These are phyloP conservation scores for Dermochelys coriacea DNA, from an alignment of 2,797 vertebrate species.

Conservation along the genomic window DNA sequence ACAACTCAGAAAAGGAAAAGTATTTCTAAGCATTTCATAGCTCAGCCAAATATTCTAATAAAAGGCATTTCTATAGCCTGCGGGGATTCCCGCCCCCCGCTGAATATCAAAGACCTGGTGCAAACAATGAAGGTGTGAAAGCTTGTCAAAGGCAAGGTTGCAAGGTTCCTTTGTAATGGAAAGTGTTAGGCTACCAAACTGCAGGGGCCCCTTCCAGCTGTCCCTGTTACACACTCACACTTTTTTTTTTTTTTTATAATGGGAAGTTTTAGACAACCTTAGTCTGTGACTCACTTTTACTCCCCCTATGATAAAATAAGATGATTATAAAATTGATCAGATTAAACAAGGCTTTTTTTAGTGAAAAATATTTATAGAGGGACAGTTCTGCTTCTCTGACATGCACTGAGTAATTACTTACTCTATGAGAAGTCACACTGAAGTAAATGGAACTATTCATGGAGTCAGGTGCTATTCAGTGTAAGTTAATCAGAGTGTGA, in stretches of 20 bases:
- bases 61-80: background rate
- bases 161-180: background rate
- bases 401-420: background rate
- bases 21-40: background rate
- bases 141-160: background rate
- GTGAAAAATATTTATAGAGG: background rate
- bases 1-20: background rate
- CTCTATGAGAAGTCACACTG: background rate
- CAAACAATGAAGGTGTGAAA: background rate
- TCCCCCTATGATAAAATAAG: background rate
- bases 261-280: no score
- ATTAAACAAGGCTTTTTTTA: background rate
- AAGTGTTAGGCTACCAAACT: background rate
- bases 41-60: background rate
- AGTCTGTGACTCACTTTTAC: no score
- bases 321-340: background rate
- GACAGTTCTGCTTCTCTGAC: background rate
- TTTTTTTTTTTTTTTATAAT: no score
- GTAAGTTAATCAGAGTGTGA: background rate
- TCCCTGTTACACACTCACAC: background rate
- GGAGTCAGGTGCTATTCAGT: background rate
- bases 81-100: background rate
- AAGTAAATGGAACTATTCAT: background rate
- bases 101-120: background rate
- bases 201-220: background rate